Evolutionary conservation across 2,113 vertebrate species (phyloP), one percentile per base, ranked within the genome.

Genomic region (Loxodonta africana): DNA sequence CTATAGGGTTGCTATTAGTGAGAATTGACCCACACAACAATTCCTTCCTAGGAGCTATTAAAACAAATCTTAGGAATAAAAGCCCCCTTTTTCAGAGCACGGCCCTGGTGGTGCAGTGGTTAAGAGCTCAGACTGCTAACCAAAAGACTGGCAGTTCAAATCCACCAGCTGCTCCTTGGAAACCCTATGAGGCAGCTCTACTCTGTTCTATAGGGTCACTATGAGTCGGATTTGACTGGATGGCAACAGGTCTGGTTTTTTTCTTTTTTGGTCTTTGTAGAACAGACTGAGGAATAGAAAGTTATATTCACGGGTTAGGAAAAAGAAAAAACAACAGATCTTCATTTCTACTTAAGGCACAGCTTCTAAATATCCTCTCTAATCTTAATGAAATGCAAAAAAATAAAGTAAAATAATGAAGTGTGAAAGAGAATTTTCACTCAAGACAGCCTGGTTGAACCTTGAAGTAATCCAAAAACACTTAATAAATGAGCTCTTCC

Each of bases 401-500:
- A 41, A 46, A 93, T 73, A 84, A 63, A 53, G 69, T 9, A 33
- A 10, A 71, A 71, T 11, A 11, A 5, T n/a, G 67, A 57, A 63
- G 41, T 37, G 37, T 41, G 1, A 71, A 33, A 33, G 44, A 87
- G 46, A 60, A 78, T n/a, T 78, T 96, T 96, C 71, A 86, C 25
- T 83, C 18, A 81, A 82, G 93, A 73, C 37, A 94, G 30, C 18
- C 41, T 74, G 28, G 33, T 73, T 63, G 69, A 97, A 93, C 92
- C 30, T 33, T 90, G 82, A 83, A 91, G 95, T 80, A 93, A 95
- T 92, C n/a, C 82, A 77, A 94, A 90, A 14, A 25, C 7, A 53
- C 76, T 92, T 95, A 95, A 91, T 85, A 93, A 93, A 88, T 62
- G 67, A 93, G 17, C 65, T 93, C 82, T 76, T 91, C 26, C 57